Evolutionary conservation across 2,797 vertebrate genomes (phyloP).

Genomic region (Gambusia yucatana): DNA sequence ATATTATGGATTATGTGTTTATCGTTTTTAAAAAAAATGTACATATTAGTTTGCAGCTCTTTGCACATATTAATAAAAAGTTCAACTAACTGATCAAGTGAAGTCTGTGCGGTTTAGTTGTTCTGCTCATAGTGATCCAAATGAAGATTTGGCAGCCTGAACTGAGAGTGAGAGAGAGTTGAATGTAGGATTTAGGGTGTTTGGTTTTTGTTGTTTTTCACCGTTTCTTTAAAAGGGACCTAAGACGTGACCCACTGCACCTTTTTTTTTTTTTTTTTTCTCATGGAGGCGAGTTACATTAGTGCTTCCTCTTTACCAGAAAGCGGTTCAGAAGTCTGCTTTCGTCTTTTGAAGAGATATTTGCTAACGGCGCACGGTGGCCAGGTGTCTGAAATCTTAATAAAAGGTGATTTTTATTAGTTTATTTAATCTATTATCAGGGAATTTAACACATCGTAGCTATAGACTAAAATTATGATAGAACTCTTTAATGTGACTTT

Average conservation of each 20-base stretch:
- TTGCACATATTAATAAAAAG: constrained; percentile 87
- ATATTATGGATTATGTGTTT: constrained; percentile 79
- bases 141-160: constrained; percentile 66
- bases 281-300: constrained; percentile 63
- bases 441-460: constrained; percentile 78
- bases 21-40: constrained; percentile 81
- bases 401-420: constrained; percentile 51
- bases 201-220: constrained; percentile 45
- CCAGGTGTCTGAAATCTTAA: constrained; percentile 61
- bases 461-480: constrained; percentile 60
- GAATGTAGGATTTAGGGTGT: constrained; percentile 78
- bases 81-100: constrained; percentile 79
- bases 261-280: not conserved
- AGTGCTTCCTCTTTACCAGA: constrained; percentile 79
- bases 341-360: constrained; percentile 57
- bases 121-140: constrained; percentile 73
- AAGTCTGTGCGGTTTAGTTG: constrained; percentile 77
- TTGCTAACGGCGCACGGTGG: constrained; percentile 51
- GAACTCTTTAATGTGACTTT: constrained; percentile 46
- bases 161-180: constrained; percentile 63
- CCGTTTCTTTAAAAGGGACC: constrained; percentile 41
- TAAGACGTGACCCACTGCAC: constrained; percentile 58
- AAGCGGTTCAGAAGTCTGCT: constrained; percentile 68
- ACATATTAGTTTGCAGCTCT: constrained; percentile 91
- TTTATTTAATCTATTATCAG: constrained; percentile 82